phyloP scores from a whole-genome alignment of 2,888 invertebrate genomes.

The Conomelus anceps region DNA sequence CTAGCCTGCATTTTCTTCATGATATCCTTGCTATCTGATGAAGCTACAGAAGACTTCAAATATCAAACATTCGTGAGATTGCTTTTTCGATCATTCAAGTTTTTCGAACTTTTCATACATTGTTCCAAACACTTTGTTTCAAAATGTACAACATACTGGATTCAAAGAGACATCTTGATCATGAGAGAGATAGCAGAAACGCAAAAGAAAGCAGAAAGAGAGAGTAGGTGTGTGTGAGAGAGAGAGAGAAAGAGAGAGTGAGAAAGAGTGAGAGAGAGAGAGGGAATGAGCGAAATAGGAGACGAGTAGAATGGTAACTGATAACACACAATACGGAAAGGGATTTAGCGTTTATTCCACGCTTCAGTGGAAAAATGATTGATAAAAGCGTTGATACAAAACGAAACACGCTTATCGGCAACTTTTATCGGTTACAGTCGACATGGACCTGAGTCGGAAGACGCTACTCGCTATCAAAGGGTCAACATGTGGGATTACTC shows the following conservation, averaged over 20 bases:
- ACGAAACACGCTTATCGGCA: not conserved
- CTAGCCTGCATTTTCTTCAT: too few relatives aligned
- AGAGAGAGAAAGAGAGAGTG: too few relatives aligned
- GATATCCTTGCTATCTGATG: too few relatives aligned
- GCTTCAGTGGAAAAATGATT: not conserved
- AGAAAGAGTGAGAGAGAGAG: too few relatives aligned
- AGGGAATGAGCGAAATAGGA: not conserved
- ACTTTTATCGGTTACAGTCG: not conserved
- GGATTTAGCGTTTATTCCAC: not conserved
- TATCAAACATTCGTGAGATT: too few relatives aligned
- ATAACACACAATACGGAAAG: not conserved
- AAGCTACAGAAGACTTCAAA: too few relatives aligned
- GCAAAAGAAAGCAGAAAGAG: not conserved
- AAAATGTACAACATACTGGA: too few relatives aligned
- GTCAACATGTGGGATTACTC: not conserved
- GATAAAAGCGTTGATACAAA: not conserved
- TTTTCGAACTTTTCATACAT: too few relatives aligned
- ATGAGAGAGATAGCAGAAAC: not conserved
- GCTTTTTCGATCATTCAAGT: too few relatives aligned
- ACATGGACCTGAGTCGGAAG: not conserved
- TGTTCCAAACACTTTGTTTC: too few relatives aligned
- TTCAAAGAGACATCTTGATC: not conserved
- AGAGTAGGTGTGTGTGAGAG: too few relatives aligned
- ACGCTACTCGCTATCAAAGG: not conserved
- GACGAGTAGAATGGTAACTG: not conserved